Conservation (phyloP, 2,113 vertebrate genomes). For the Delphinapterus leucas region DNA sequence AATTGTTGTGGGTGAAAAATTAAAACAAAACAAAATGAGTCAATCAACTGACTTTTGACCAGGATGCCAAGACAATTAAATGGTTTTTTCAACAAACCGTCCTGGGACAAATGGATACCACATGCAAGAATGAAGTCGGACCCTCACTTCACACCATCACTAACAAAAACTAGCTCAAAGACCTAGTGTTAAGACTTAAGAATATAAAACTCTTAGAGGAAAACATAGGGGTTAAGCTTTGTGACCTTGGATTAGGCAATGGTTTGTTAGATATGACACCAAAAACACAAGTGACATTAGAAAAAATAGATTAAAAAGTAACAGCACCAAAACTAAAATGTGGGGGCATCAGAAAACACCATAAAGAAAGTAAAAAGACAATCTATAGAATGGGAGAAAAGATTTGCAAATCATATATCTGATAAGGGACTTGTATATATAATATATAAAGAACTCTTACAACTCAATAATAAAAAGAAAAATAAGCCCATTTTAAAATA, state of each 20-base stretch:
- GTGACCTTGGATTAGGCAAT: neutral
- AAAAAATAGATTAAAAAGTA: neutral
- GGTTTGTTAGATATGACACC: neutral
- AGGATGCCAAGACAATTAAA: neutral
- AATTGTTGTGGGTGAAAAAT: neutral
- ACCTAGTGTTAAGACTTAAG: neutral
- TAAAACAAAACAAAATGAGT: neutral
- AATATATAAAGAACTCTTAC: neutral
- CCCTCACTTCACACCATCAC: neutral
- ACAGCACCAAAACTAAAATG: neutral
- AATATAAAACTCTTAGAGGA: neutral
- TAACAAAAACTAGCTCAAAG: conserved; percentile 19
- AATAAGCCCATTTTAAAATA: neutral
- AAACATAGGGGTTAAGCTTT: neutral
- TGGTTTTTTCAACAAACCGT: neutral
- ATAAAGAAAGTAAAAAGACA: neutral
- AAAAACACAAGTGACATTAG: neutral
- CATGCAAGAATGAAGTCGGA: neutral
- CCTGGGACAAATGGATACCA: neutral
- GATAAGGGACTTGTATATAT: neutral
- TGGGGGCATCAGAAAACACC: neutral
- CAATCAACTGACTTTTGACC: neutral
- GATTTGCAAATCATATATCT: neutral
- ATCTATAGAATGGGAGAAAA: neutral
- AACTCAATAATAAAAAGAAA: neutral